Evolutionary conservation across 2,888 invertebrate species (phyloP), one percentile per base, ranked within the genome.

Genomic region (Fragum whitleyi): DNA sequence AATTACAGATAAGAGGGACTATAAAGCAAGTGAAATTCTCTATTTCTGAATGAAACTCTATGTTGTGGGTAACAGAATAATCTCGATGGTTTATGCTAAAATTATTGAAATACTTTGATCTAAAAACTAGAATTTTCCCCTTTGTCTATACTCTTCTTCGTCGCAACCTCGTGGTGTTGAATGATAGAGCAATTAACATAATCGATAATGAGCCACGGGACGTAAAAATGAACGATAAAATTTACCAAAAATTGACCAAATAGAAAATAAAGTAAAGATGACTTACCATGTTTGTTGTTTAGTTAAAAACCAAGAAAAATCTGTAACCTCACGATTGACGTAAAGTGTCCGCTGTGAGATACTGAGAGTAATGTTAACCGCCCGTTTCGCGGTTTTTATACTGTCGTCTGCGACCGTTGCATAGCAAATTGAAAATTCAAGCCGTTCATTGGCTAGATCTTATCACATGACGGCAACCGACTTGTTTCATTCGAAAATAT

Each of bases 281-380:
- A 81, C 80, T 77, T 81, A 81, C 80, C 80, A 81, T 81, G 80
- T 28, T 81, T 77, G 65, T 7, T 51, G 62, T 57, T 74, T 51
- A 73, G 71, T 70, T 61, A 14, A 23, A 42, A 65, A 65, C 65
- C 65, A n/a, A 29, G 36, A 26, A 32, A 62, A 62, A 65, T 23
- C 21, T 65, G 65, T 65, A 71, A 59, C 23, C 81, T 81, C 81
- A 81, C 81, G 67, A 67, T 42, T 36, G 81, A 81, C 81, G 65
- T 81, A 53, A 81, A 59, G 74, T 72, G 81, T 75, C 81, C 23
- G 55, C 32, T 23, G 81, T 75, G 81, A 81, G 81, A 53, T 68
- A 55, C 65, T 59, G 42, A 55, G 23, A n/a, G 23, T 53, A 32
- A 16, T 0, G 16, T 21, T 21, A 32, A 55, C 26, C 11, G 55